phyloP scores from a whole-genome alignment of 1,140 invertebrate genomes.

The Eueides isabella region DNA sequence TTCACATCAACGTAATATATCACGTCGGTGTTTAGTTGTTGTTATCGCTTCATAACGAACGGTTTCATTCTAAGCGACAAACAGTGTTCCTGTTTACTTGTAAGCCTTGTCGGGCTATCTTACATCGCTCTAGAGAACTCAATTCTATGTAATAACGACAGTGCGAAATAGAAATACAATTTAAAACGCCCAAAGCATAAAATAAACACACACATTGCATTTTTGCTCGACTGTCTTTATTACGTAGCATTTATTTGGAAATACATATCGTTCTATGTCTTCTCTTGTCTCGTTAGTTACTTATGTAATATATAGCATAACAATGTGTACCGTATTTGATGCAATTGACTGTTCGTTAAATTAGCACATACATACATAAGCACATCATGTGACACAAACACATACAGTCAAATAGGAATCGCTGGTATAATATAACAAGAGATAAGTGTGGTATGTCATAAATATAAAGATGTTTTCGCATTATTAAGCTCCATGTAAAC shows the following conservation, averaged over 20 bases:
- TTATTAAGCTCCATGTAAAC: slow-evolving; percentile 39
- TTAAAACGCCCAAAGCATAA: neutral
- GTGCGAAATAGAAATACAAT: neutral
- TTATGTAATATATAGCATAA: slow-evolving; percentile 38
- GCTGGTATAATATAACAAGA: slow-evolving; percentile 32
- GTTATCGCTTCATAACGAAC: slow-evolving; percentile 70
- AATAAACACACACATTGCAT: neutral
- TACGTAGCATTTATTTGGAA: slow-evolving; percentile 51
- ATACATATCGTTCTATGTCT: slow-evolving; percentile 71
- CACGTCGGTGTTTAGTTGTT: slow-evolving; percentile 75
- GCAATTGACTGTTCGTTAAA: slow-evolving; percentile 6
- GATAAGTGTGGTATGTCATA: slow-evolving; percentile 46
- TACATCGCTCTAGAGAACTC: slow-evolving; percentile 46
- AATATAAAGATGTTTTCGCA: slow-evolving; percentile 36
- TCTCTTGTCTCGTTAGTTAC: slow-evolving; percentile 56
- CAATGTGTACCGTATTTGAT: slow-evolving; percentile 12
- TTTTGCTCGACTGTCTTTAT: slow-evolving; percentile 30
- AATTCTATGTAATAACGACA: slow-evolving; percentile 48
- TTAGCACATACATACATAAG: neutral
- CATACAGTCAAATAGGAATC: neutral
- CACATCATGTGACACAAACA: neutral
- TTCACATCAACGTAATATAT: slow-evolving; percentile 48
- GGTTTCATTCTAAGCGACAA: slow-evolving; percentile 63
- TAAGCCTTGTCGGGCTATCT: slow-evolving; percentile 48
- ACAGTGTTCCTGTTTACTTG: slow-evolving; percentile 58